Conservation (phyloP, 1,140 invertebrate species). For the Phymastichus coffea region DNA sequence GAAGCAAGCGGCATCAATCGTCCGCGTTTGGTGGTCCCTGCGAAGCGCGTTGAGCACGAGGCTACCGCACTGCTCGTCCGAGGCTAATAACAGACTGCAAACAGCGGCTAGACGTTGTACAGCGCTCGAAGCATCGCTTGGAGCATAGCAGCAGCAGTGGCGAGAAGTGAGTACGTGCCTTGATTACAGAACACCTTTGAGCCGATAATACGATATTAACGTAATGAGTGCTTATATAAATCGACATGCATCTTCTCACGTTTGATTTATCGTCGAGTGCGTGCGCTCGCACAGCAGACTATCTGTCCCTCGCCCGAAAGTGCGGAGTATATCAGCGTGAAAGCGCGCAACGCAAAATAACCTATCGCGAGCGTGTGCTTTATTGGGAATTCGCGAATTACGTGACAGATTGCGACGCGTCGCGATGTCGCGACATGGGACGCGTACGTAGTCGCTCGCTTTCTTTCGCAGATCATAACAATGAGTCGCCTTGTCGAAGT, state of each 20-base stretch:
- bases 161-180: constrained; percentile 36
- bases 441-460: too few species aligned
- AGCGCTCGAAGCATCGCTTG: constrained; percentile 30
- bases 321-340: too few species aligned
- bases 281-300: too few species aligned
- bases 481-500: too few species aligned
- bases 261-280: constrained; percentile 16
- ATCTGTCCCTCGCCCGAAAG: too few species aligned
- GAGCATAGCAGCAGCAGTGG: constrained; percentile 18
- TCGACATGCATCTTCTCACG: constrained; percentile 10
- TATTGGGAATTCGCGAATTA: constrained; percentile 35
- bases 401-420: constrained; percentile 37
- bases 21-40: too few species aligned
- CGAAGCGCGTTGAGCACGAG: background rate
- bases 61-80: background rate
- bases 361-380: background rate
- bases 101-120: too few species aligned
- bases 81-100: constrained; percentile 48
- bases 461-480: too few species aligned
- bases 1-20: too few species aligned
- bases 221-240: constrained; percentile 39
- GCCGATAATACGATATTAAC: constrained; percentile 49
- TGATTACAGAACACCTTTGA: constrained; percentile 42
- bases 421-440: constrained; percentile 24
- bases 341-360: constrained; percentile 11